Conservation (phyloP, 2,113 vertebrate genomes). For the Castor canadensis region DNA sequence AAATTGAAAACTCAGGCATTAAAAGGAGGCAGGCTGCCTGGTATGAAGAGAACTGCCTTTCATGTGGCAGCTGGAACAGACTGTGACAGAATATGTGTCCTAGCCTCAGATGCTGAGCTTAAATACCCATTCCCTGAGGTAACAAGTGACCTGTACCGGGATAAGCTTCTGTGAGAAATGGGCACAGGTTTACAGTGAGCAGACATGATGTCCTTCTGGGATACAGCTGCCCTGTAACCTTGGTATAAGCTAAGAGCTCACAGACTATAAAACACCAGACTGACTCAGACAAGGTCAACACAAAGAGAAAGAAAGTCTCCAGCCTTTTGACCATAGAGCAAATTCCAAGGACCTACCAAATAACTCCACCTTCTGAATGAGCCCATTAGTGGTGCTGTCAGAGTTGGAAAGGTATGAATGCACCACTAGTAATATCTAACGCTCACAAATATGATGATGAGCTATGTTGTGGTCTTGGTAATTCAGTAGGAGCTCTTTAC, state of each 20-base stretch:
- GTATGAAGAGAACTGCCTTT: not conserved
- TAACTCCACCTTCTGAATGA: not conserved
- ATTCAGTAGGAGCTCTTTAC: not conserved
- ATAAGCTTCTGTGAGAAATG: constrained; percentile 23
- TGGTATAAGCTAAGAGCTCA: not conserved
- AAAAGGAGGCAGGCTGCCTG: not conserved
- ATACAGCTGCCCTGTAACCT: not conserved
- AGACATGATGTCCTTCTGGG: not conserved
- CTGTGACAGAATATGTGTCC: not conserved
- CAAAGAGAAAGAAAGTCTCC: not conserved
- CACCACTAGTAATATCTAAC: not conserved
- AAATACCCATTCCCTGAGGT: not conserved
- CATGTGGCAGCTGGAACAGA: not conserved
- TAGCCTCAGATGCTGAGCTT: not conserved
- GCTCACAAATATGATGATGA: not conserved
- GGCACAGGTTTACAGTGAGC: not conserved
- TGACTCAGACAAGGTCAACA: not conserved
- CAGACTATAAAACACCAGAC: not conserved
- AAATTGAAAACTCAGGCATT: not conserved
- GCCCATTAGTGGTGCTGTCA: not conserved
- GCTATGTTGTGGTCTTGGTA: not conserved
- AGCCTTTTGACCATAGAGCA: constrained; percentile 2
- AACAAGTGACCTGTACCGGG: not conserved
- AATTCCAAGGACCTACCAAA: constrained; percentile 4
- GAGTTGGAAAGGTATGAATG: not conserved